These are phyloP conservation scores for Megalonaias nervosa DNA, from an alignment of 1,140 invertebrate species.

Conservation along the genomic window DNA sequence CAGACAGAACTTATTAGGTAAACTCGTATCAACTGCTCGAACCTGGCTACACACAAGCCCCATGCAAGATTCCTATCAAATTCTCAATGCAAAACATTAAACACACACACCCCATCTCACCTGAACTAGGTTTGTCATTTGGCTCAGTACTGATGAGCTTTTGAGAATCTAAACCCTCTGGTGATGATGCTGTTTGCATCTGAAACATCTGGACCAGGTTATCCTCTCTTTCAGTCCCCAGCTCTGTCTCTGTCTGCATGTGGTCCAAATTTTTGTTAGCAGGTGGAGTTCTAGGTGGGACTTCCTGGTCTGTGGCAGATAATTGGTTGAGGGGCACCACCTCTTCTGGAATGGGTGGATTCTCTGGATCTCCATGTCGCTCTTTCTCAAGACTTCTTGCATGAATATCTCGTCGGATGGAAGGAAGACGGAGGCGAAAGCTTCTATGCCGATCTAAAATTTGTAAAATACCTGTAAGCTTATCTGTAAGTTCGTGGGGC, in stretches of 20 bases:
- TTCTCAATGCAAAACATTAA: no score
- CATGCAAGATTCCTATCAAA: no score
- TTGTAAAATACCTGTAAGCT: background rate
- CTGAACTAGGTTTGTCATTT: conserved; percentile 9
- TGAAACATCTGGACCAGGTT: conserved; percentile 6
- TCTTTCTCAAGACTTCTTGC: conserved; percentile 39
- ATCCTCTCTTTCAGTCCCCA: conserved; percentile 22
- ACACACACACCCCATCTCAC: no score
- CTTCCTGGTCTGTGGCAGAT: conserved; percentile 15
- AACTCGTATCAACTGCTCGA: no score
- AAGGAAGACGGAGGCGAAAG: conserved; percentile 67
- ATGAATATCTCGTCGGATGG: conserved; percentile 62
- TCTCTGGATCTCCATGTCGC: conserved; percentile 54
- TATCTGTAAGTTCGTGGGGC: background rate
- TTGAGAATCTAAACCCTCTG: conserved; percentile 47
- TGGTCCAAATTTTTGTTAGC: conserved; percentile 2
- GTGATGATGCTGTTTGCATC: conserved; percentile 50
- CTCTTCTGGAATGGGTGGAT: conserved; percentile 59
- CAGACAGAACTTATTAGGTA: no score
- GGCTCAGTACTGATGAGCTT: conserved; percentile 10
- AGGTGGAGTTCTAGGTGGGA: conserved; percentile 3
- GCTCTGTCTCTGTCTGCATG: background rate
- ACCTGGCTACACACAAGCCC: no score
- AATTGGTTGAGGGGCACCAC: conserved; percentile 60
- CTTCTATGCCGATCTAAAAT: conserved; percentile 65